A percentile compares a stretch with the other conserved stretches of the same genome.
phyloP scores from a whole-genome alignment of 1,140 invertebrate genomes.

The Dryas iulia region DNA sequence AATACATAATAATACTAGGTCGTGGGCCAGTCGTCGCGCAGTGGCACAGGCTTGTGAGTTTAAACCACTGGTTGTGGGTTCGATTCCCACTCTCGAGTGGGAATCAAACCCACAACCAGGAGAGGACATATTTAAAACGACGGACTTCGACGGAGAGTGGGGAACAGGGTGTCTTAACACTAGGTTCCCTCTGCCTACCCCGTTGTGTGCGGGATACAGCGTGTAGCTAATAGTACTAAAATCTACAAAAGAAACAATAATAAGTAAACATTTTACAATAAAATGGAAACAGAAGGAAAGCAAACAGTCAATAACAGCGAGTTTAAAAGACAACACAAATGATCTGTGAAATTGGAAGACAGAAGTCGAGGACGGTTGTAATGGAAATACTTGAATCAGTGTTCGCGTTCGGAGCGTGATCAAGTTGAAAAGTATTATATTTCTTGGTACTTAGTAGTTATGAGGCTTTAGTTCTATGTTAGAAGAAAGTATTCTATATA shows the following conservation, averaged over 20 bases:
- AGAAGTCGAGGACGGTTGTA: slow-evolving; percentile 11
- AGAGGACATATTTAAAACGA: too few species aligned
- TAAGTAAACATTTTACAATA: slow-evolving; percentile 18
- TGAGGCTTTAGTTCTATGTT: neutral
- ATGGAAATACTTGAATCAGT: slow-evolving; percentile 17
- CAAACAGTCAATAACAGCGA: slow-evolving; percentile 12
- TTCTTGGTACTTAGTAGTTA: neutral
- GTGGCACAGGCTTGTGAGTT: too few species aligned
- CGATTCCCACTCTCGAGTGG: too few species aligned
- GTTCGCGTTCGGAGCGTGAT: slow-evolving; percentile 12
- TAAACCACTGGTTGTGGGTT: too few species aligned
- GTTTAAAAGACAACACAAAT: slow-evolving; percentile 33
- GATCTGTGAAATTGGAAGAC: slow-evolving; percentile 39
- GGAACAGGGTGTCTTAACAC: too few species aligned
- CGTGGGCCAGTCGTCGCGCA: too few species aligned
- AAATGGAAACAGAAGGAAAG: slow-evolving; percentile 16
- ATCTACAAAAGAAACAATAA: neutral
- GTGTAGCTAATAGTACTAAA: neutral
- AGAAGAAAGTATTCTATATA: neutral
- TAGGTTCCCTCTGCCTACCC: too few species aligned
- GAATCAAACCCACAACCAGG: too few species aligned
- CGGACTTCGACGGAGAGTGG: too few species aligned
- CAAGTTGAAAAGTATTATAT: neutral
- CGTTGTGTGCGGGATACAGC: too few species aligned
- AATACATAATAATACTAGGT: too few species aligned